Evolutionary conservation across 2,113 vertebrate genomes (phyloP), one percentile per base, ranked within the genome.

Genomic region (Antechinus stuartii): DNA sequence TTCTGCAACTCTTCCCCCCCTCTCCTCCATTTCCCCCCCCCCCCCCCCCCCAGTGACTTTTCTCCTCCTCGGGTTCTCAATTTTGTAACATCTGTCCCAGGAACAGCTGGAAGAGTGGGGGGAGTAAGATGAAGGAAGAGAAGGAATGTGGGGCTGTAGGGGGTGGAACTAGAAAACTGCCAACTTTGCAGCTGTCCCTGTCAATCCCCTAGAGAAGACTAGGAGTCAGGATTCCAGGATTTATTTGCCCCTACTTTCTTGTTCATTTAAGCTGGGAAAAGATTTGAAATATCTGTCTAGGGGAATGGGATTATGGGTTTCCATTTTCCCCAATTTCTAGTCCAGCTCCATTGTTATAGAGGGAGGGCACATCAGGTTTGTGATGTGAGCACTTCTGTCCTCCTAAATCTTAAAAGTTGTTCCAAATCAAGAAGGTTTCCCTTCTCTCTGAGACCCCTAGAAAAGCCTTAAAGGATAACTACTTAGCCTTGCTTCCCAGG

Each of bases 71-170:
- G 47, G 89, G 46, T 25, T 84, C 89, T 50, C 89, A 47, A 26
- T 50, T 30, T 47, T 27, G 89, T 49, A 47, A 90, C 89, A 90
- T 90, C 89, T 90, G 89, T 91, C 93, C 92, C 50, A 91, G 0
- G 19, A 95, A 90, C 97, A 98, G 96, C 98, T 98, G 98, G 95
- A 94, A 89, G 89, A 89, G 93, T 90, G 23, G 12, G 55, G 92
- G 92, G 55, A 76, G 89, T 91, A 89, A 92, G 46, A 22, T 47
- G 96, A 84, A 94, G 91, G 54, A 93, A 76, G 55, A 90, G 61
- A 94, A 95, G 94, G 95, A 97, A 94, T 95, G 97, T 89, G 1
- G 84, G 19, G 24, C 25, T 25, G 14, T 19, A 30, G 54, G 53
- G 94, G 90, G 42, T 35, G 90, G 54, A 0, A 16, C 23, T 35